These are phyloP conservation scores for Pristiophorus japonicus DNA, from an alignment of 2,113 vertebrate genomes.

Conservation along the genomic window DNA sequence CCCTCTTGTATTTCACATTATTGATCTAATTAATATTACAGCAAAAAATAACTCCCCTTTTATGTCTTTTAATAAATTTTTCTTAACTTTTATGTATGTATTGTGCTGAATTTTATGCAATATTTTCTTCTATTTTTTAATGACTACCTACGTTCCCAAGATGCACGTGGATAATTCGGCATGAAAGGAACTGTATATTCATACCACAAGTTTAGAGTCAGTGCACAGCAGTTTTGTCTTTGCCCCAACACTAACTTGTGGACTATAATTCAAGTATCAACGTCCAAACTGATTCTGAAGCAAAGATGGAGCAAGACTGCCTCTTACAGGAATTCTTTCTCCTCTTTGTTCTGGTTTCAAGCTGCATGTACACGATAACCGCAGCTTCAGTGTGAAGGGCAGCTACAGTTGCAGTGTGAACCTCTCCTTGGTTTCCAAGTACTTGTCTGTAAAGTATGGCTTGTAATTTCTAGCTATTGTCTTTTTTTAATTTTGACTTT, in stretches of 20 bases:
- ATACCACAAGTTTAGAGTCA: neutral
- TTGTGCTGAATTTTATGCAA: constrained; percentile 12
- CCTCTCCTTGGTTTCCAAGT: neutral
- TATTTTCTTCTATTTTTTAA: neutral
- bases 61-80: neutral
- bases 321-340: neutral
- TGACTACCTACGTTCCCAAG: neutral
- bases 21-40: neutral
- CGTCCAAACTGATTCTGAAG: neutral
- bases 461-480: neutral
- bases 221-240: neutral
- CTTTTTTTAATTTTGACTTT: neutral
- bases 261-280: too few relatives aligned
- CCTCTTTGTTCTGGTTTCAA: neutral
- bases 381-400: neutral
- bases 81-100: neutral
- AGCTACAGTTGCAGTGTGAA: neutral
- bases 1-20: neutral
- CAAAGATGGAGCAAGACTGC: neutral
- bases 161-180: neutral
- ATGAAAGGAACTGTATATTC: neutral
- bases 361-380: neutral
- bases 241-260: neutral
- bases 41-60: neutral
- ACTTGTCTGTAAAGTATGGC: neutral